Percentiles rank a stretch among this genome's conserved stretches.
These are phyloP conservation scores for Campoplex capitator DNA, from an alignment of 2,888 invertebrate genomes.

Conservation along the genomic window DNA sequence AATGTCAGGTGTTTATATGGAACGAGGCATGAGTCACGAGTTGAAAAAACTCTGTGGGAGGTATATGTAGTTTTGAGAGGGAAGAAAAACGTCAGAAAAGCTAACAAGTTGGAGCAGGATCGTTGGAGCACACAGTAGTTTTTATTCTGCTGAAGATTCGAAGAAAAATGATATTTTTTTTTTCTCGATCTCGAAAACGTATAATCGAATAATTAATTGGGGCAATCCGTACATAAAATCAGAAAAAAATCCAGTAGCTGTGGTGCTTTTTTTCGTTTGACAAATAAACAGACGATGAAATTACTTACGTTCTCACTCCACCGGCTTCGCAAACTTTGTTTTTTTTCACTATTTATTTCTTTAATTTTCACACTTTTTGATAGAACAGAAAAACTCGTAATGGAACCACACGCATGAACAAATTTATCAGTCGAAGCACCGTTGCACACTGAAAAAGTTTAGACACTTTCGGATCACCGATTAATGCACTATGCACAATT, in stretches of 20 bases:
- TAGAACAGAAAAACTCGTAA: not conserved
- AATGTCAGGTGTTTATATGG: constrained; percentile 33
- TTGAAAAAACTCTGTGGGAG: constrained; percentile 15
- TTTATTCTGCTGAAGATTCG: not conserved
- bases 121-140: constrained; percentile 1
- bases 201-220: constrained; percentile 67
- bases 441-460: constrained; percentile 21
- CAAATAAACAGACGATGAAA: constrained; percentile 59
- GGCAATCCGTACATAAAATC: constrained; percentile 57
- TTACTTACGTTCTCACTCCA: constrained; percentile 44
- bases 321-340: constrained; percentile 40
- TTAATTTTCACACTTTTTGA: not conserved
- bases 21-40: constrained; percentile 21
- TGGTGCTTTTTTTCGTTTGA: constrained; percentile 53
- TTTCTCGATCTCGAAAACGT: not conserved
- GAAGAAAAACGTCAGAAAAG: constrained; percentile 15
- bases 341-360: not conserved
- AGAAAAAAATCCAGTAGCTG: constrained; percentile 66
- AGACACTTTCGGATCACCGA: constrained; percentile 42
- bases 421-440: constrained; percentile 9
- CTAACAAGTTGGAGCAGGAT: not conserved
- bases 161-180: not conserved
- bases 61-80: not conserved
- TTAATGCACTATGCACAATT: constrained; percentile 55
- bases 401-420: not conserved